Conservation (phyloP, 1,140 invertebrate genomes). For the Neodiprion virginianus region DNA sequence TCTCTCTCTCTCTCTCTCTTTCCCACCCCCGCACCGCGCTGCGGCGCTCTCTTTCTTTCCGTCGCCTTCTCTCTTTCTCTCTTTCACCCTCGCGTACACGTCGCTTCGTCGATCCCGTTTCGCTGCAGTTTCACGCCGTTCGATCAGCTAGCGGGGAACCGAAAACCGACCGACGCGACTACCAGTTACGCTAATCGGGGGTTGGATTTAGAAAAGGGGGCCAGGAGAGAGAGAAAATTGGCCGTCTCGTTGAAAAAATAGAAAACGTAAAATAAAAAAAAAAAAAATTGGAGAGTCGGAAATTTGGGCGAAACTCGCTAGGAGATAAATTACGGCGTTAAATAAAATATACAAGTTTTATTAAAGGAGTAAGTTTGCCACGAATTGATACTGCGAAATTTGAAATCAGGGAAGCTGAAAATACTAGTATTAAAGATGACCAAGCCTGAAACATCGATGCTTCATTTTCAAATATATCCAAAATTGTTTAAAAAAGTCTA, state of each 20-base stretch:
- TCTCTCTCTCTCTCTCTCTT: slow-evolving; percentile 20
- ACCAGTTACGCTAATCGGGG: slow-evolving; percentile 57
- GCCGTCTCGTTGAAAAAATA: background rate
- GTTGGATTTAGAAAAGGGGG: slow-evolving; percentile 19
- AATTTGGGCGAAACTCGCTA: too few relatives aligned
- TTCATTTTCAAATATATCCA: too few relatives aligned
- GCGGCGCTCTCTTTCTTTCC: slow-evolving; percentile 22
- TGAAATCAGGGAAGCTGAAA: too few relatives aligned
- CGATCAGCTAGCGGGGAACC: background rate
- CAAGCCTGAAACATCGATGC: too few relatives aligned
- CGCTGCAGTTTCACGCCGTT: slow-evolving; percentile 20
- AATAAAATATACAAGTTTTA: too few relatives aligned
- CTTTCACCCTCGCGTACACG: background rate
- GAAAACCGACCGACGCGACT: slow-evolving; percentile 39
- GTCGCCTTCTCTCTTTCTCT: slow-evolving; percentile 25
- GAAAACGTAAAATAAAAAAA: background rate
- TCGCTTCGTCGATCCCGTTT: slow-evolving; percentile 8
- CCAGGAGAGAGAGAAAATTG: background rate
- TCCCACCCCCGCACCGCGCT: slow-evolving; percentile 22
- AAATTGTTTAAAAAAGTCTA: too few relatives aligned
- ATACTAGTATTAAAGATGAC: too few relatives aligned
- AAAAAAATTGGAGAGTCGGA: background rate
- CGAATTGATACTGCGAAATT: too few relatives aligned
- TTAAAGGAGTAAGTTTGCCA: too few relatives aligned
- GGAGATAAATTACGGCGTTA: too few relatives aligned